Evolutionary conservation across 2,888 invertebrate genomes (phyloP), one percentile per base, ranked within the genome.

Genomic region (Magallana nippona): DNA sequence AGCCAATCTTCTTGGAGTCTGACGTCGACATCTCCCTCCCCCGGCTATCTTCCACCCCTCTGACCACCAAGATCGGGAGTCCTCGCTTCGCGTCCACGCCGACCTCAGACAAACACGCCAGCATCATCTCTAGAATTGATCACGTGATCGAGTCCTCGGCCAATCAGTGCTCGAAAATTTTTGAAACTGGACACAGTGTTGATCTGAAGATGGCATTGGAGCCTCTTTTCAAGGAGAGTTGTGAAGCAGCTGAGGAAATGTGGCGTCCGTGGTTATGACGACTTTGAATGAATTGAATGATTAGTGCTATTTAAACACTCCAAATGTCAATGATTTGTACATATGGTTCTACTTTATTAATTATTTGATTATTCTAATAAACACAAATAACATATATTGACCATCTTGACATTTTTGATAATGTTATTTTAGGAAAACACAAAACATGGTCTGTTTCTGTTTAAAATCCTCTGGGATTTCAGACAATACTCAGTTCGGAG

Each of bases 11-110:
- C 32, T 2, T 71, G 15, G 71, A 71, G 3, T 71, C 11, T 27
- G 71, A 71, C 22, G 27, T 1, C 71, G 27, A 71, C 17, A 71
- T 71, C 11, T 71, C 71, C 15, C 27, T 71, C 22, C 27, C 71
- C 11, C 71, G 71, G 5, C 22, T 71, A 5, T 71, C 71, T 2
- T 27, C 71, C 22, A 71, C 71, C 13, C 71, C 71, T 10, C 27
- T 71, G 5, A 71, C 71, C 22, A 32, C 27, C 15, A 71, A 32
- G 27, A 71, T 71, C 13, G 71, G 71, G 5, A 71, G 71, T 71
- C 71, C 71, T 71, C 71, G 71, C 71, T 71, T 71, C 32, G 71
- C 71, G 15, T 71, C 71, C 27, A 71, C 71, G 13, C 71, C 71
- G 3, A 71, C 71, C 2, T 27, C 27, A 22, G 71, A 71, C 15